These are phyloP conservation scores for Onychostruthus taczanowskii DNA, from an alignment of 2,113 vertebrate genomes.

Conservation along the genomic window DNA sequence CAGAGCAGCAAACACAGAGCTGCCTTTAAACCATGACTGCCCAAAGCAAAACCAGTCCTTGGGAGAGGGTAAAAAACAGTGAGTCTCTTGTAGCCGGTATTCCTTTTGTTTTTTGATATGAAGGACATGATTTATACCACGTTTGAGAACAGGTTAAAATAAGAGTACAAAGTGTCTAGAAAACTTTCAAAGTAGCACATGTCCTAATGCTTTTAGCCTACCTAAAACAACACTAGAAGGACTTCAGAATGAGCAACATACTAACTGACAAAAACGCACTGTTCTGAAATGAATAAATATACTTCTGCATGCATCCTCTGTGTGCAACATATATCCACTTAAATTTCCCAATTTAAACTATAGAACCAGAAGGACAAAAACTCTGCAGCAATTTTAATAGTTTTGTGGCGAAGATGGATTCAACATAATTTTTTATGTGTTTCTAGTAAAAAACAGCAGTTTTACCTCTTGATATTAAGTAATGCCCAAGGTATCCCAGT, in stretches of 20 bases:
- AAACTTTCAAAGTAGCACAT: background rate
- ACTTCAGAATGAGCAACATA: background rate
- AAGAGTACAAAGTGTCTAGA: background rate
- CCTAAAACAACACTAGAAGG: background rate
- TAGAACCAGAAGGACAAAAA: background rate
- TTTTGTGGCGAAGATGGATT: background rate
- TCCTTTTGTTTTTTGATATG: background rate
- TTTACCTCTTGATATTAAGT: slow-evolving; percentile 98
- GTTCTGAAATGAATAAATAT: background rate
- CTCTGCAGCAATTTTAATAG: background rate
- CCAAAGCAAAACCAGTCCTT: background rate
- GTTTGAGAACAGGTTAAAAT: background rate
- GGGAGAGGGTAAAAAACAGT: background rate
- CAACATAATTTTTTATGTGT: background rate
- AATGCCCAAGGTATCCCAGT: slow-evolving; percentile 98
- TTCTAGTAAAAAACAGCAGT: slow-evolving; percentile 19
- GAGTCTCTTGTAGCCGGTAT: background rate
- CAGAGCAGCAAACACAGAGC: background rate
- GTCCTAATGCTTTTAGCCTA: background rate
- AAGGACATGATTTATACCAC: background rate
- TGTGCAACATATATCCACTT: fast-evolving
- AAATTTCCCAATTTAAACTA: background rate
- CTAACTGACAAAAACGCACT: background rate
- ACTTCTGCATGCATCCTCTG: background rate
- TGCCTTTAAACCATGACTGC: background rate